These are phyloP conservation scores for Enteromius anoplus DNA, from an alignment of 2,797 vertebrate species.

Conservation along the genomic window DNA sequence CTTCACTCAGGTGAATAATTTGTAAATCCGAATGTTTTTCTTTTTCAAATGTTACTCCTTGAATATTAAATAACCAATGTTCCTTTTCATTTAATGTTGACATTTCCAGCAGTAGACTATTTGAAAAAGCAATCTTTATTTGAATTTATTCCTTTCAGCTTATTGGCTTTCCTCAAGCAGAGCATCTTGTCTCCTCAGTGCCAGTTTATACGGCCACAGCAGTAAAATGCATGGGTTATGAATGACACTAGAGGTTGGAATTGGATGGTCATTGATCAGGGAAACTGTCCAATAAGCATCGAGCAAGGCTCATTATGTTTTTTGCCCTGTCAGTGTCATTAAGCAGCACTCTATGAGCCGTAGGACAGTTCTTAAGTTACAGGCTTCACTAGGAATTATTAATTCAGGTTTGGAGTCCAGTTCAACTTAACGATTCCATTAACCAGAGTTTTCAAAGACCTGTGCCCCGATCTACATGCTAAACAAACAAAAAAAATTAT, in stretches of 20 bases:
- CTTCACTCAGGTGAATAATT: neutral
- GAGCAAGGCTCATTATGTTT: constrained; percentile 1
- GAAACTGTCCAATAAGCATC: constrained; percentile 5
- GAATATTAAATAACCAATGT: neutral
- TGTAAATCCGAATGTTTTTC: neutral
- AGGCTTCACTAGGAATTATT: neutral
- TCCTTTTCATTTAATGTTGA: neutral
- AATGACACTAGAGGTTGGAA: constrained; percentile 9
- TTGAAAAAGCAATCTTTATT: neutral
- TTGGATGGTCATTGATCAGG: constrained; percentile 25
- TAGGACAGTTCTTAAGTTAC: constrained; percentile 1
- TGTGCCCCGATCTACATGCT: neutral
- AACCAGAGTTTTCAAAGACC: neutral
- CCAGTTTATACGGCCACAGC: neutral
- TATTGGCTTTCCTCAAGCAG: neutral
- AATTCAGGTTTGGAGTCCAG: too few relatives aligned
- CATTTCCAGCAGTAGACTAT: neutral
- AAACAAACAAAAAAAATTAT: neutral
- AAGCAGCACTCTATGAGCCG: neutral
- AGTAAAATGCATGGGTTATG: neutral
- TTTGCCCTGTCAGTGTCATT: neutral
- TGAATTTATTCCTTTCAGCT: neutral
- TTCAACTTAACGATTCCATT: neutral
- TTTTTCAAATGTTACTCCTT: neutral
- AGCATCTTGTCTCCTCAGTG: neutral